phyloP scores from a whole-genome alignment of 2,797 vertebrate genomes.

The Lacerta viridis region DNA sequence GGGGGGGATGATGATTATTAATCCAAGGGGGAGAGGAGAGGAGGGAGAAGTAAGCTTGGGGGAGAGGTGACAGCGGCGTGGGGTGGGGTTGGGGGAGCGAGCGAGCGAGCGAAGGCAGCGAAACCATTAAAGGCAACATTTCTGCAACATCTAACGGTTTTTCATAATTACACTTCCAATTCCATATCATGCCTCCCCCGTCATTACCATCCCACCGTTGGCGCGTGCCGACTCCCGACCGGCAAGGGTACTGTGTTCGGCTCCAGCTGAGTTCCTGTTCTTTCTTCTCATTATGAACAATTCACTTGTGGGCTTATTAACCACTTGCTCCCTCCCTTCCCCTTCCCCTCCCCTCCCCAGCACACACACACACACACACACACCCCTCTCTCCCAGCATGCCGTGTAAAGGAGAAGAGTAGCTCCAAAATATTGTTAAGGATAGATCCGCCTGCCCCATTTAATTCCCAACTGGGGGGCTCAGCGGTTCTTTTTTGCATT shows the following conservation, averaged over 20 bases:
- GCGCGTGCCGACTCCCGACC: conserved; percentile 23
- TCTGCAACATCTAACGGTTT: conserved; percentile 35
- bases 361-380: background rate
- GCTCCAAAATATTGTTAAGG: background rate
- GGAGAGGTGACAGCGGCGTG: too few species aligned
- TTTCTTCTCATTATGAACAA: conserved; percentile 15
- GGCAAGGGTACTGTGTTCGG: conserved; percentile 46
- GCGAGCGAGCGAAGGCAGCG: background rate
- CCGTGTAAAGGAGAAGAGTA: accelerated
- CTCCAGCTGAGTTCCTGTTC: background rate
- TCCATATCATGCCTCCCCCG: conserved; percentile 59
- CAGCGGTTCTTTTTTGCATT: too few species aligned
- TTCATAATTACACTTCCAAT: conserved; percentile 61
- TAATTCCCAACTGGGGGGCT: background rate
- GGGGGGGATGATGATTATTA: background rate
- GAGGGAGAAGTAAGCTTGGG: background rate
- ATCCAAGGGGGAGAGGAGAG: background rate
- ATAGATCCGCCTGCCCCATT: background rate
- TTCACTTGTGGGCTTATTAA: conserved; percentile 28
- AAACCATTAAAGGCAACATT: background rate
- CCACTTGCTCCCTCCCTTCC: accelerated
- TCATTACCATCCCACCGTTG: conserved; percentile 59
- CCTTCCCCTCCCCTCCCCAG: too few species aligned
- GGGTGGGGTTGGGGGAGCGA: too few species aligned
- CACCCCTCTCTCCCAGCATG: accelerated